Evolutionary conservation across 2,797 vertebrate species (phyloP), one percentile per base, ranked within the genome.

Genomic region (Scarus forsteni): DNA sequence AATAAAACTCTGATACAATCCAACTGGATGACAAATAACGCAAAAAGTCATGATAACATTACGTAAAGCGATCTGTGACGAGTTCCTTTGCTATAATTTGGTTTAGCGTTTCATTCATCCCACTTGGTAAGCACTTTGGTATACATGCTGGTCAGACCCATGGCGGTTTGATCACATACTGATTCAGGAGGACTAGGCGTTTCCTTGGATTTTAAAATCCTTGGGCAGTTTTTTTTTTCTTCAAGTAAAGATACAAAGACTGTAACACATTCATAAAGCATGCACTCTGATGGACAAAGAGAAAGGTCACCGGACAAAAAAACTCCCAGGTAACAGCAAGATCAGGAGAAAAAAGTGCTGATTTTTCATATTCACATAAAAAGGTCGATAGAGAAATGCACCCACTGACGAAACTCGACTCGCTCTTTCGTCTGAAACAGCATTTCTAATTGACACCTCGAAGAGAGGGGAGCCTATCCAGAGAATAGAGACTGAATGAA

Each of bases 231-330:
- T 66, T 67, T 77, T 67, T 65, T 62, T 70, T 27, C 27, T 27
- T 11, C 16, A 91, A 84, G 75, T 81, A 79, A 80, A 85, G 67
- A 84, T 88, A 87, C 73, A 90, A 89, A 88, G 84, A 89, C 84
- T 90, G 79, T 88, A 91, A 92, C 90, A 92, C 90, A 91, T 92
- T 92, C 86, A 90, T 85, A 89, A 90, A 92, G 90, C 92, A 93
- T 94, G 92, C 90, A 90, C 80, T 85, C 88, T 60, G 77, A 85
- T 82, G 84, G 84, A 92, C 87, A 89, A 84, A 86, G 75, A 87
- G 79, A 85, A 76, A 84, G 55, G 75, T 91, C 60, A 82, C 83
- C 83, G 66, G 85, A 86, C 84, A 90, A 91, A 85, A 70, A 39
- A 39, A 7, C 80, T 73, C 49, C 82, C 85, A 85, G 80, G 87